phyloP scores from a whole-genome alignment of 2,888 invertebrate species.

The Ypsolopha scabrella region DNA sequence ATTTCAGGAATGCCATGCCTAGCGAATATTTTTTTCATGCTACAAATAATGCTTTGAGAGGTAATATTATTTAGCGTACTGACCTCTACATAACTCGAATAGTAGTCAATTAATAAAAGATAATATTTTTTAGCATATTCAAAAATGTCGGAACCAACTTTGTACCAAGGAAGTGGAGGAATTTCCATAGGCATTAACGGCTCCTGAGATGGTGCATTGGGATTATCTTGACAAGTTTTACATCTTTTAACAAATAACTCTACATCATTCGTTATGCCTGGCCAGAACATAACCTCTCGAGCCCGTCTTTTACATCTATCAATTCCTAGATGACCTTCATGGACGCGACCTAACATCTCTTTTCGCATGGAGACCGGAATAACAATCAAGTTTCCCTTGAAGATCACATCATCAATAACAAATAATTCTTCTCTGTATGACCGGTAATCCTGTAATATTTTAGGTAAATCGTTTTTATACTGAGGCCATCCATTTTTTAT shows the following conservation, averaged over 20 bases:
- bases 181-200: constrained; percentile 7
- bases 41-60: too few relatives aligned
- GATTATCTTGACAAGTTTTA: constrained; percentile 1
- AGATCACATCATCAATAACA: constrained; percentile 4
- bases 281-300: constrained; percentile 9
- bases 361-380: background rate
- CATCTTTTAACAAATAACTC: constrained; percentile 10
- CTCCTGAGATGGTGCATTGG: constrained; percentile 3
- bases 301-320: constrained; percentile 10
- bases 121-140: constrained; percentile 8
- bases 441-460: background rate
- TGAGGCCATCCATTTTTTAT: constrained; percentile 1
- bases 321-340: constrained; percentile 8
- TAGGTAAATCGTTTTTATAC: background rate
- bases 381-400: constrained; percentile 5
- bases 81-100: too few relatives aligned
- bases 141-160: constrained; percentile 11
- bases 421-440: constrained; percentile 1
- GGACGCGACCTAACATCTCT: constrained; percentile 6
- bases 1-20: too few relatives aligned
- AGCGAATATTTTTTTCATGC: too few relatives aligned
- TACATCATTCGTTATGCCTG: too few relatives aligned
- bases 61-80: too few relatives aligned
- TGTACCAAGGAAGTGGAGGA: constrained; percentile 10
- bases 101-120: too few relatives aligned